phyloP scores from a whole-genome alignment of 2,113 vertebrate species.

The Furnarius figulus region DNA sequence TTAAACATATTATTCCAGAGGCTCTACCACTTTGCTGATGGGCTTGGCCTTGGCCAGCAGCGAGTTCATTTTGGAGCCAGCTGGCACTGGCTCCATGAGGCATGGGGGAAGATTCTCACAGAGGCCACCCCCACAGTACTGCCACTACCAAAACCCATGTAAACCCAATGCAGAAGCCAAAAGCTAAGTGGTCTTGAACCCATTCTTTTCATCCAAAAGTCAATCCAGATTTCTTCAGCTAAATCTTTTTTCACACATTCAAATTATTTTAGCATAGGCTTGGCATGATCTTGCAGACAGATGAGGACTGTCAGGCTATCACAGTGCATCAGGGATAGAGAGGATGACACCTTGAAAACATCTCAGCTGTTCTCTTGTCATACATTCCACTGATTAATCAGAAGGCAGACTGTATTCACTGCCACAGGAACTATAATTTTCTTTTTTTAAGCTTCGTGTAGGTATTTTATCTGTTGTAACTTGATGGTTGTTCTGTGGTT shows the following conservation, averaged over 20 bases:
- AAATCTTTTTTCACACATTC: neutral
- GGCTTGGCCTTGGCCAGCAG: neutral
- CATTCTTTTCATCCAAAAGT: neutral
- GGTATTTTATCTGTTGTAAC: neutral
- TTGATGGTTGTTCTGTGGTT: constrained; percentile 26
- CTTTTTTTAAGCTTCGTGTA: neutral
- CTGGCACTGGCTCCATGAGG: neutral
- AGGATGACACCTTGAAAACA: neutral
- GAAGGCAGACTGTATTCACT: neutral
- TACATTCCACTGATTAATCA: neutral
- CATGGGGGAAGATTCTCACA: neutral
- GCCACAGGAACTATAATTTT: neutral
- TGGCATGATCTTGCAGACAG: neutral
- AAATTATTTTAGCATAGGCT: neutral
- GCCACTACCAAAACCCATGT: neutral
- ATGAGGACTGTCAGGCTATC: neutral
- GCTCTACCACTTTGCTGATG: neutral
- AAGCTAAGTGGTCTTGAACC: neutral
- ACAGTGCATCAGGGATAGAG: neutral
- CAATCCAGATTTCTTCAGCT: neutral
- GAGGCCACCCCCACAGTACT: accelerated
- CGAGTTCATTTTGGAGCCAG: accelerated
- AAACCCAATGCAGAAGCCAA: neutral
- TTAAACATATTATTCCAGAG: neutral
- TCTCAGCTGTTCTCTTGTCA: neutral